A percentile compares a stretch with the other conserved stretches of the same genome.
Evolutionary conservation across 2,888 invertebrate species (phyloP).

Genomic region (Sesia bembeciformis): DNA sequence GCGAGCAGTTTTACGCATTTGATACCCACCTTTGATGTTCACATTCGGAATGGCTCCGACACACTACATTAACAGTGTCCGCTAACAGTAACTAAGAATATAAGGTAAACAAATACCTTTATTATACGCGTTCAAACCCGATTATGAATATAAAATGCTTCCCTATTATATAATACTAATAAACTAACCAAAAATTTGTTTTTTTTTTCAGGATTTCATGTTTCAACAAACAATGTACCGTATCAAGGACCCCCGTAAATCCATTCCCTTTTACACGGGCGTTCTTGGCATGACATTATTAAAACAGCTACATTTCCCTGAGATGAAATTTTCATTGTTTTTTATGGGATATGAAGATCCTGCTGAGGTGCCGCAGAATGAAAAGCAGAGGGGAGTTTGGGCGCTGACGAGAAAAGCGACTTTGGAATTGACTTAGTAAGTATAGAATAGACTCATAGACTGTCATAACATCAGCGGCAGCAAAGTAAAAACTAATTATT

Average conservation of each 20-base stretch:
- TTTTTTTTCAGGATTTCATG: conserved; percentile 83
- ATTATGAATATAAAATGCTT: no score
- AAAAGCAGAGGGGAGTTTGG: conserved; percentile 81
- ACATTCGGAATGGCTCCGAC: no score
- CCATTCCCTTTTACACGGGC: conserved; percentile 92
- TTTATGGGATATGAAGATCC: conserved; percentile 92
- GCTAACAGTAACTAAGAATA: no score
- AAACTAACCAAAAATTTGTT: no score
- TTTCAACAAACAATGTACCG: conserved; percentile 98
- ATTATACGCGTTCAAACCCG: no score
- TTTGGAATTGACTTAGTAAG: conserved; percentile 94
- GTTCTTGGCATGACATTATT: conserved; percentile 93
- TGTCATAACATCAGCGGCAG: no score
- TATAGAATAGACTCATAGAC: conserved; percentile 5
- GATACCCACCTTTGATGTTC: no score
- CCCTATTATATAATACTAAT: no score
- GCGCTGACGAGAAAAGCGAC: conserved; percentile 89
- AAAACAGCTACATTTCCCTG: conserved; percentile 90
- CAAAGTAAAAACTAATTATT: no score
- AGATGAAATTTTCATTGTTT: conserved; percentile 91
- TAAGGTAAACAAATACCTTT: no score
- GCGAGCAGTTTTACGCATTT: no score
- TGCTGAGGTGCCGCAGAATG: conserved; percentile 82
- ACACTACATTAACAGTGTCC: no score
- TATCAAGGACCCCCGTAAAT: conserved; percentile 91